Conservation (phyloP, 2,797 vertebrate species). For the Syngnathus rostellatus region DNA sequence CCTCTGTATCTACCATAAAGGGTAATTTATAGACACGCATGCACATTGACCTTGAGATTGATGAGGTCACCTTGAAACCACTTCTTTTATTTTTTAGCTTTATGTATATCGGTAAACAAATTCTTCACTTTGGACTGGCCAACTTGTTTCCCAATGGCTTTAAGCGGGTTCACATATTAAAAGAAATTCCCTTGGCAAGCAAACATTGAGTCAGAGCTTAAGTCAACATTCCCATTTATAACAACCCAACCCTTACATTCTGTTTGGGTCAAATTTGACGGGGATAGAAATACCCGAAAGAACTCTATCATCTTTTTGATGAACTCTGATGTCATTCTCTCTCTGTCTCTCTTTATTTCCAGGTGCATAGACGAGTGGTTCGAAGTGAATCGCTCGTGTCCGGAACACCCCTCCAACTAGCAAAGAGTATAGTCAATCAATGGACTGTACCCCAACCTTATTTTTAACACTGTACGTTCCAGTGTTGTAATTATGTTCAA, state of each 20-base stretch:
- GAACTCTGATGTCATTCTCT: too few relatives aligned
- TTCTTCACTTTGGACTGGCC: neutral
- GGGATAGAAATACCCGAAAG: neutral
- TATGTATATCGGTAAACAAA: neutral
- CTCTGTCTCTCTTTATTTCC: slow-evolving; percentile 1
- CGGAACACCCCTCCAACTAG: slow-evolving; percentile 92
- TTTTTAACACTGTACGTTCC: slow-evolving; percentile 40
- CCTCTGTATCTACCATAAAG: slow-evolving; percentile 98
- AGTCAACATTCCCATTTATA: neutral
- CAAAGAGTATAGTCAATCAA: slow-evolving; percentile 19
- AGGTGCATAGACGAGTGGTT: slow-evolving; percentile 99
- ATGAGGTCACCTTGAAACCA: neutral
- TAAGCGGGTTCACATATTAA: neutral
- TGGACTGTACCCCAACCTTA: slow-evolving; percentile 30
- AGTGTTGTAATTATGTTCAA: slow-evolving; percentile 16
- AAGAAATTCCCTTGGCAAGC: neutral
- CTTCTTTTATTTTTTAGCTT: neutral
- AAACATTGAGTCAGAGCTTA: neutral
- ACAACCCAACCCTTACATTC: neutral
- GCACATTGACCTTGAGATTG: neutral
- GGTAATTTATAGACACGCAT: slow-evolving; percentile 52
- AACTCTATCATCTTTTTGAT: too few relatives aligned
- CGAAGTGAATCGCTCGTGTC: slow-evolving; percentile 94
- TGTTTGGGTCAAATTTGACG: neutral
- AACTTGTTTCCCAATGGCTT: neutral